These are phyloP conservation scores for Bothrops alternatus DNA, from an alignment of 2,797 vertebrate genomes.

Conservation along the genomic window DNA sequence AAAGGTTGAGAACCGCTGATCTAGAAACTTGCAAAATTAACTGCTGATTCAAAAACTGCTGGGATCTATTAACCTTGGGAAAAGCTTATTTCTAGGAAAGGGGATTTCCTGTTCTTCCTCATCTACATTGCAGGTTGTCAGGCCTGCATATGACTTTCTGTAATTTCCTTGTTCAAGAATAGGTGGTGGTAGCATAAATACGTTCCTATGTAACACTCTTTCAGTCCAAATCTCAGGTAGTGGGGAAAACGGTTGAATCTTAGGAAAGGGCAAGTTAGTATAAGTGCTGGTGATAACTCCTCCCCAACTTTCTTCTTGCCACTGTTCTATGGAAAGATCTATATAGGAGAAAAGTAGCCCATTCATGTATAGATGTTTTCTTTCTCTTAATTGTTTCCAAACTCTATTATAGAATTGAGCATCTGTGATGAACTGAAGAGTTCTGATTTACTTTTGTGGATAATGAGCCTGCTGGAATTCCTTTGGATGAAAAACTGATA, in stretches of 20 bases:
- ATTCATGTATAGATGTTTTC: slow-evolving; percentile 28
- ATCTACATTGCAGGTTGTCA: not conserved
- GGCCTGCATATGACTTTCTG: not conserved
- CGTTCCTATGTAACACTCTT: not conserved
- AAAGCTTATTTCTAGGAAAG: not conserved
- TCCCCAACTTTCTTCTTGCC: not conserved
- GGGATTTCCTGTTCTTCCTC: not conserved
- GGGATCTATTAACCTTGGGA: not conserved
- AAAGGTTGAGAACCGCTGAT: too few relatives aligned
- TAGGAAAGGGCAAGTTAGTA: not conserved
- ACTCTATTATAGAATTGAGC: slow-evolving; percentile 58
- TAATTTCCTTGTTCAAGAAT: not conserved
- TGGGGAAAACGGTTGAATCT: not conserved
- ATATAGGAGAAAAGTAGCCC: slow-evolving; percentile 15
- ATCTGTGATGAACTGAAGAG: slow-evolving; percentile 61
- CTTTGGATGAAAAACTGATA: slow-evolving; percentile 55
- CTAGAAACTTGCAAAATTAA: not conserved
- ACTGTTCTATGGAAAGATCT: slow-evolving; percentile 22
- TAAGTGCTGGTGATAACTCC: not conserved
- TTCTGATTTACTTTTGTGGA: slow-evolving; percentile 59
- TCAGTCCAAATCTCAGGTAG: not conserved
- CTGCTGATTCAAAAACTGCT: not conserved
- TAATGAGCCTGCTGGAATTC: slow-evolving; percentile 55
- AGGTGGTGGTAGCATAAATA: not conserved
- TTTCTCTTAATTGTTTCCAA: slow-evolving; percentile 72